Evolutionary conservation across 2,888 invertebrate genomes (phyloP).

Genomic region (Theristus sp.): DNA sequence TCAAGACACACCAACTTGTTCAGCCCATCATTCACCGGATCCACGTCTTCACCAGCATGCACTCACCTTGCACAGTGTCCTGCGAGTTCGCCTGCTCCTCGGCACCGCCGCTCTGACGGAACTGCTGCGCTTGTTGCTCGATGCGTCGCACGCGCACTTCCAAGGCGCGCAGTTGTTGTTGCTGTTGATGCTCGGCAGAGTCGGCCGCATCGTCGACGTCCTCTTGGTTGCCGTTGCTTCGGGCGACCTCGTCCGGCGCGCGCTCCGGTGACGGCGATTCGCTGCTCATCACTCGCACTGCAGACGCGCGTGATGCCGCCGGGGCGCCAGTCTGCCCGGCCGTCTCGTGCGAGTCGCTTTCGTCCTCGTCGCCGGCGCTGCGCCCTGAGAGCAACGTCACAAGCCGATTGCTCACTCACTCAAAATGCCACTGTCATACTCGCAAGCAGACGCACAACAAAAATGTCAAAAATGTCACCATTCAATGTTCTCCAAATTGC

Average conservation of each 20-base stretch:
- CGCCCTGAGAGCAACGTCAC: no score
- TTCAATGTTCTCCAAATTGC: no score
- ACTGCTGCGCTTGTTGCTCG: background rate
- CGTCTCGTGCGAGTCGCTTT: background rate
- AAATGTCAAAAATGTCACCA: no score
- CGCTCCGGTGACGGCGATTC: background rate
- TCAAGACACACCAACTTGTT: background rate
- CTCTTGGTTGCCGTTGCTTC: background rate
- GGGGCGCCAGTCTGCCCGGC: no score
- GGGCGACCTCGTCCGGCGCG: background rate
- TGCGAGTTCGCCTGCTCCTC: background rate
- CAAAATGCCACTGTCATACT: background rate
- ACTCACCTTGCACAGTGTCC: background rate
- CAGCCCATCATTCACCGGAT: background rate
- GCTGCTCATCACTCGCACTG: background rate
- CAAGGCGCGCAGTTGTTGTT: background rate
- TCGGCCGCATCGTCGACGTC: background rate
- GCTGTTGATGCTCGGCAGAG: background rate
- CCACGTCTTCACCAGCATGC: no score
- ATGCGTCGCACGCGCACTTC: background rate
- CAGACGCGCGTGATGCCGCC: background rate
- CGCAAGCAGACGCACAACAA: background rate
- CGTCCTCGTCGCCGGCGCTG: background rate
- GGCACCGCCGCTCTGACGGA: no score
- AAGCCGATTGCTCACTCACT: no score